A percentile compares a stretch with the other conserved stretches of the same genome.
Evolutionary conservation across 2,113 vertebrate genomes (phyloP).

Genomic region (Labeo rohita): DNA sequence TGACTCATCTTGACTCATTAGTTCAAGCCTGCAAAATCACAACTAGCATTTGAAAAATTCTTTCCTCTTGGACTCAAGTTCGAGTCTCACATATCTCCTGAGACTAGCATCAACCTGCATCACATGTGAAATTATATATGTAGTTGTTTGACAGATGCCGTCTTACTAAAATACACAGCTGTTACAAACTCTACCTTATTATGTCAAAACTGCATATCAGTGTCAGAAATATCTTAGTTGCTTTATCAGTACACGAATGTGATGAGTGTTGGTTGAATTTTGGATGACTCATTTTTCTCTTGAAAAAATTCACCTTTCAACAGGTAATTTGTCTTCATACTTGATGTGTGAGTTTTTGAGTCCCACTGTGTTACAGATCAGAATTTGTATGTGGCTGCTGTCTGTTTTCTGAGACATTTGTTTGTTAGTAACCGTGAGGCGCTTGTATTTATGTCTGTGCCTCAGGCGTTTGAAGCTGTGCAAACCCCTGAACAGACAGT

Average conservation of each 20-base stretch:
- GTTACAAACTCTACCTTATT: not conserved
- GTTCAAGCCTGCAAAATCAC: constrained; percentile 3
- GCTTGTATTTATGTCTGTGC: constrained; percentile 22
- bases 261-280: not conserved
- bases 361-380: not conserved
- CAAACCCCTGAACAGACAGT: not conserved
- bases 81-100: not conserved
- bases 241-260: not conserved
- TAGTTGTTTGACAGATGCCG: not conserved
- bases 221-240: not conserved
- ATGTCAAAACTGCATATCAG: not conserved
- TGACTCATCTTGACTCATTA: constrained; percentile 22
- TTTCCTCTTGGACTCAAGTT: not conserved
- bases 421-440: constrained; percentile 21
- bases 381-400: not conserved
- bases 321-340: not conserved
- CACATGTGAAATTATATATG: not conserved
- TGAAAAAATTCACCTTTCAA: not conserved
- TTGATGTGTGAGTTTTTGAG: not conserved
- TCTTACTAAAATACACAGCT: not conserved
- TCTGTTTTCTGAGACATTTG: constrained; percentile 19
- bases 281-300: not conserved
- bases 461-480: not conserved
- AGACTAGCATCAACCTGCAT: not conserved
- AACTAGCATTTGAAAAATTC: not conserved